A percentile compares a stretch with the other conserved stretches of the same genome.
Evolutionary conservation across 2,113 vertebrate species (phyloP).

Genomic region (Cyprinodon brontotheroides): DNA sequence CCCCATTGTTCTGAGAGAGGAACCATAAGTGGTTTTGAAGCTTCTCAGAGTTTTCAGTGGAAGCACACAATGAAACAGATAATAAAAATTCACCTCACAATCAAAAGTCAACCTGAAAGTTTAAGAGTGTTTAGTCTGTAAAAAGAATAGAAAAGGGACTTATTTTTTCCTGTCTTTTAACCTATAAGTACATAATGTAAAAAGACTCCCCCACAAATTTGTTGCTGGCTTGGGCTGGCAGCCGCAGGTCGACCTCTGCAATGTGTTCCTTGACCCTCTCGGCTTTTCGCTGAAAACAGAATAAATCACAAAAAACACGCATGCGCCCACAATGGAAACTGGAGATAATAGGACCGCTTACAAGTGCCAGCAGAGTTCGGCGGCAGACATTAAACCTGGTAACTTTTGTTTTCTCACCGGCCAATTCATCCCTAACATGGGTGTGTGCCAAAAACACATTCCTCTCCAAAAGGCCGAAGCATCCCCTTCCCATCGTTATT

Average conservation of each 20-base stretch:
- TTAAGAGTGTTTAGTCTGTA: constrained; percentile 24
- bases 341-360: constrained; percentile 46
- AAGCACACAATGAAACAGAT: neutral
- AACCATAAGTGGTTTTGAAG: constrained; percentile 6
- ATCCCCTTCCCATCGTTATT: constrained; percentile 20
- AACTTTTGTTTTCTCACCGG: constrained; percentile 26
- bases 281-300: constrained; percentile 44
- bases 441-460: constrained; percentile 47
- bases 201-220: constrained; percentile 13
- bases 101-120: neutral
- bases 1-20: constrained; percentile 11
- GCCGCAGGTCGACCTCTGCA: constrained; percentile 34
- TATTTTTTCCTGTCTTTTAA: neutral
- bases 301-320: constrained; percentile 1
- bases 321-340: constrained; percentile 3
- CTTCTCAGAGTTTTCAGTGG: neutral
- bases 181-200: constrained; percentile 6
- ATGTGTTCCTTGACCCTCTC: constrained; percentile 71
- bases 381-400: constrained; percentile 31
- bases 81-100: neutral
- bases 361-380: constrained; percentile 52
- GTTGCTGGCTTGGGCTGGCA: constrained; percentile 46
- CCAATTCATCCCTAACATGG: constrained; percentile 54
- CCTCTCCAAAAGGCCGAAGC: constrained; percentile 25
- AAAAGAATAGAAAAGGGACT: constrained; percentile 17